A percentile compares a stretch with the other conserved stretches of the same genome.
These are phyloP conservation scores for silkworm (Bombyx mori) DNA, from an alignment of 1,140 invertebrate species.

Conservation along the genomic window DNA sequence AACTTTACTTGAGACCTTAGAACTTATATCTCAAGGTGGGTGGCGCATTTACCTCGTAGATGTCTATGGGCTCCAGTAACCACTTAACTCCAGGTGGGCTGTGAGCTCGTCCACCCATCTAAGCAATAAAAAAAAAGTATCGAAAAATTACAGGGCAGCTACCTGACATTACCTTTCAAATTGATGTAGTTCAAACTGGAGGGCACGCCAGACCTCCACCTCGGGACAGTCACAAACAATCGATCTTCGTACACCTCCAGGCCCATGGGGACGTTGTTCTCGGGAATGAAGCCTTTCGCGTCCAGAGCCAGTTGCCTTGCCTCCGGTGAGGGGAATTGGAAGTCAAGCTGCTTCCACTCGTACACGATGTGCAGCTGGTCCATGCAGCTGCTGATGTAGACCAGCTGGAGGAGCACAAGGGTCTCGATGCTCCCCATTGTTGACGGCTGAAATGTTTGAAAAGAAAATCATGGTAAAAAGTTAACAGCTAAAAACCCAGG, in stretches of 20 bases:
- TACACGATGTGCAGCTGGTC: conserved; percentile 78
- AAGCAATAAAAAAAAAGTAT: no score
- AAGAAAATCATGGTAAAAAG: conserved; percentile 10
- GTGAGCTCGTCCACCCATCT: no score
- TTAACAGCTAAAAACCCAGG: background rate
- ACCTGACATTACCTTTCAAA: conserved; percentile 72
- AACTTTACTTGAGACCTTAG: no score
- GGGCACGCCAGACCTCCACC: conserved; percentile 81
- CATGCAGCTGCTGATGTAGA: conserved; percentile 59
- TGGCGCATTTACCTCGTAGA: no score
- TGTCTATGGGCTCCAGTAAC: no score
- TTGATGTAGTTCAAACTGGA: conserved; percentile 81
- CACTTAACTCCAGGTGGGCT: no score
- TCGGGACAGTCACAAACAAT: conserved; percentile 80
- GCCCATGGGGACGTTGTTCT: conserved; percentile 80
- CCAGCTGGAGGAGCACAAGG: conserved; percentile 42
- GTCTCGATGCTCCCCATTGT: conserved; percentile 42
- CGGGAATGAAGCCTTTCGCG: conserved; percentile 72
- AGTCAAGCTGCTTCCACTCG: conserved; percentile 82
- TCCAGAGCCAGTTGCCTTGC: conserved; percentile 71
- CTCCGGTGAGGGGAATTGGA: conserved; percentile 72
- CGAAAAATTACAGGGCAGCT: no score
- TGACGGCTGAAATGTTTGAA: conserved; percentile 23
- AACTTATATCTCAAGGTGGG: no score
- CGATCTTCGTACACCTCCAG: conserved; percentile 76